These are phyloP conservation scores for Physeter macrocephalus DNA, from an alignment of 2,113 vertebrate genomes.

Conservation along the genomic window DNA sequence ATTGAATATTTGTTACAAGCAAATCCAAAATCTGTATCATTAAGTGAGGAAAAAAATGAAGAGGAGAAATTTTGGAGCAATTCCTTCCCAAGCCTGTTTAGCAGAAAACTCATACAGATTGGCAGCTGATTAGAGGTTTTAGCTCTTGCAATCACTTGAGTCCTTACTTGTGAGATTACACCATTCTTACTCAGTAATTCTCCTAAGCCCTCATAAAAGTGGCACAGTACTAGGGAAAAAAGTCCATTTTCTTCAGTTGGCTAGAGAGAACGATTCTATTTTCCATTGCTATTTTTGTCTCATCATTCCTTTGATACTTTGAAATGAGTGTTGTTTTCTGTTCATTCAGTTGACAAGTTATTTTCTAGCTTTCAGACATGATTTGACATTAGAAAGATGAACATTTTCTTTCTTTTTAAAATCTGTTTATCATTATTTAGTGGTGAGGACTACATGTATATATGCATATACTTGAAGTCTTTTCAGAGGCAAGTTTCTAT, in stretches of 20 bases:
- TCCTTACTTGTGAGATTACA: background rate
- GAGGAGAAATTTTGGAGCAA: background rate
- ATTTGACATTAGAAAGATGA: background rate
- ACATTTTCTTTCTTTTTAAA: background rate
- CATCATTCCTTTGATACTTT: background rate
- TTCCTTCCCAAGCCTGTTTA: background rate
- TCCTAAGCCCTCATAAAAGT: background rate
- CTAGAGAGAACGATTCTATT: constrained; percentile 1
- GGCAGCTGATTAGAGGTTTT: background rate
- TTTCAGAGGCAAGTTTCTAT: background rate
- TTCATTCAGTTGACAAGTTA: background rate
- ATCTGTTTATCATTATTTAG: background rate
- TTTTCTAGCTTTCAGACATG: background rate
- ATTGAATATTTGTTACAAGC: constrained; percentile 8
- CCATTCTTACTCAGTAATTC: constrained; percentile 4
- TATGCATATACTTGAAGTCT: background rate
- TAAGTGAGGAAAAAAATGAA: background rate
- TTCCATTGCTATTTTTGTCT: constrained; percentile 16
- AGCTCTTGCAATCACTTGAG: background rate
- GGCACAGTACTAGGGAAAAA: background rate
- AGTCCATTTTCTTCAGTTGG: background rate
- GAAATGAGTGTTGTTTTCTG: background rate
- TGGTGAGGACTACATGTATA: background rate
- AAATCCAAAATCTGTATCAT: background rate
- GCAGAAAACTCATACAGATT: background rate